phyloP scores from a whole-genome alignment of 2,797 vertebrate species.

The Gymnoscopelus braueri region DNA sequence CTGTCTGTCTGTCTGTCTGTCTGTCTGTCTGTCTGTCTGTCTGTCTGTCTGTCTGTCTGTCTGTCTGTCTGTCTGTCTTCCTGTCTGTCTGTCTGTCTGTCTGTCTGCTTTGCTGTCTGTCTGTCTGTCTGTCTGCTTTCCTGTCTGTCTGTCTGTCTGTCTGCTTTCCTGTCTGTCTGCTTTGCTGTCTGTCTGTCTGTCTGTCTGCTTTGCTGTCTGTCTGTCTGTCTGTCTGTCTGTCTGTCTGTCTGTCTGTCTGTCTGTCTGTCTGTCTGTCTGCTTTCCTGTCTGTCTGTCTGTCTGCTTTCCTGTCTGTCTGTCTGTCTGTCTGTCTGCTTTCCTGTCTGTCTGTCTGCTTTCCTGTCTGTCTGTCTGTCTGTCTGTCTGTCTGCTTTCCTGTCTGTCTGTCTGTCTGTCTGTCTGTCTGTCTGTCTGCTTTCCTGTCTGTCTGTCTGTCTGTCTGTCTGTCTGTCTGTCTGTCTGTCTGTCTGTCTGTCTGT shows the following conservation, averaged over 20 bases:
- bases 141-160: neutral
- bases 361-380: neutral
- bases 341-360: too few species aligned
- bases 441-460: neutral
- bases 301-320: neutral
- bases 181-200: neutral
- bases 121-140: too few species aligned
- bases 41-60: neutral
- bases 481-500: too few species aligned
- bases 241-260: neutral
- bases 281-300: too few species aligned
- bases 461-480: too few species aligned
- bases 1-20: too few species aligned
- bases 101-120: neutral
- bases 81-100: neutral
- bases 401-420: too few species aligned
- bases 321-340: neutral
- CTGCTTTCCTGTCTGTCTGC: neutral
- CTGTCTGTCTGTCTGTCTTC: too few species aligned
- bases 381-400: neutral
- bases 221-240: neutral
- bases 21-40: neutral
- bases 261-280: neutral
- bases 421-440: neutral
- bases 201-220: too few species aligned